Percentiles rank a stretch among this genome's conserved stretches.
Evolutionary conservation across 1,140 invertebrate species (phyloP).

Genomic region (Camponotus floridanus): DNA sequence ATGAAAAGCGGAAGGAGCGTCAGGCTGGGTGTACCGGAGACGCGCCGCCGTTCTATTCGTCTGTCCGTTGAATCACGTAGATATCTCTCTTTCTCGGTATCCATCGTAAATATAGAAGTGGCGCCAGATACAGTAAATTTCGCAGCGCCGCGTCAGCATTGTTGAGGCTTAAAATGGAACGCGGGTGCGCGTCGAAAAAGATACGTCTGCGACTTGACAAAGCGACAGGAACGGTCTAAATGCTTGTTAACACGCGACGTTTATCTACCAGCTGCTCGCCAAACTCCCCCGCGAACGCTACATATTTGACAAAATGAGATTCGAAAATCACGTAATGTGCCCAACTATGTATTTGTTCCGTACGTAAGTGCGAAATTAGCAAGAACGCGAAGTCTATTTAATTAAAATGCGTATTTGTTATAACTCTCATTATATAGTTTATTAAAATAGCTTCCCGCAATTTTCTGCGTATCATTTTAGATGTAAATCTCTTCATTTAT

Average conservation of each 20-base stretch:
- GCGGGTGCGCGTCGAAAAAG: conserved; percentile 59
- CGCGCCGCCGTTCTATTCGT: conserved; percentile 46
- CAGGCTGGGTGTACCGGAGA: conserved; percentile 42
- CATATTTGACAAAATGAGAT: conserved; percentile 5
- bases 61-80: conserved; percentile 67
- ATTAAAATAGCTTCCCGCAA: neutral
- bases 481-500: neutral
- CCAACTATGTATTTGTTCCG: neutral
- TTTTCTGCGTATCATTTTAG: neutral
- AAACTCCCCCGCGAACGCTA: neutral
- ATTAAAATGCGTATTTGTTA: neutral
- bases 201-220: conserved; percentile 63
- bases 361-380: neutral
- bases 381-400: neutral
- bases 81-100: conserved; percentile 66
- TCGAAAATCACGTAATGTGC: conserved; percentile 23
- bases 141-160: conserved; percentile 61
- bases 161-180: conserved; percentile 63
- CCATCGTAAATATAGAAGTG: conserved; percentile 74
- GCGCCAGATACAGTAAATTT: conserved; percentile 76
- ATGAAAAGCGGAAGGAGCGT: conserved; percentile 72
- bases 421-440: neutral
- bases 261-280: conserved; percentile 25
- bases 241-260: conserved; percentile 66
- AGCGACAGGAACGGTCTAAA: conserved; percentile 61